These are phyloP conservation scores for Caenorhabditis drosophilae DNA, from an alignment of 2,888 invertebrate species.

Conservation along the genomic window DNA sequence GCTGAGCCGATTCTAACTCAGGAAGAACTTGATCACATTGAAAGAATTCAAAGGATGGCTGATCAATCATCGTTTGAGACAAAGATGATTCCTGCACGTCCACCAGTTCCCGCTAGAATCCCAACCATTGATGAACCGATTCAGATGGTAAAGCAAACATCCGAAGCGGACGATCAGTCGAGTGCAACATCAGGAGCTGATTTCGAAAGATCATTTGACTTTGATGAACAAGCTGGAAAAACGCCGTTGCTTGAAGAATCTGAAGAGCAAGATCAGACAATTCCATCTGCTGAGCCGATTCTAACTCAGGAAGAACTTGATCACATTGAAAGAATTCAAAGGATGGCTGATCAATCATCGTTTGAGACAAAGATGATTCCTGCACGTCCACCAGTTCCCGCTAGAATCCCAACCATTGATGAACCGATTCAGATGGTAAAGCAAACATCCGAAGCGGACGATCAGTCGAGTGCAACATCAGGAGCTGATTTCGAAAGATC, in stretches of 20 bases:
- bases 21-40: conserved; percentile 39
- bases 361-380: neutral
- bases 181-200: conserved; percentile 40
- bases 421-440: neutral
- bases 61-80: conserved; percentile 17
- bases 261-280: no score
- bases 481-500: conserved; percentile 19
- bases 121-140: conserved; percentile 7
- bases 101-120: conserved; percentile 8
- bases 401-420: conserved; percentile 2
- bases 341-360: conserved; percentile 41
- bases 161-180: conserved; percentile 11
- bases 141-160: neutral
- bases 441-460: neutral
- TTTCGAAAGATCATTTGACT: conserved; percentile 17
- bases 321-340: conserved; percentile 43
- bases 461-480: conserved; percentile 13
- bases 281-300: conserved; percentile 1
- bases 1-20: conserved; percentile 25
- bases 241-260: conserved; percentile 10
- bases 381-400: conserved; percentile 6
- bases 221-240: conserved; percentile 6
- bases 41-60: conserved; percentile 25
- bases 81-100: conserved; percentile 1
- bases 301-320: conserved; percentile 54